Conservation (phyloP, 2,113 vertebrate genomes). For the Sula dactylatra region DNA sequence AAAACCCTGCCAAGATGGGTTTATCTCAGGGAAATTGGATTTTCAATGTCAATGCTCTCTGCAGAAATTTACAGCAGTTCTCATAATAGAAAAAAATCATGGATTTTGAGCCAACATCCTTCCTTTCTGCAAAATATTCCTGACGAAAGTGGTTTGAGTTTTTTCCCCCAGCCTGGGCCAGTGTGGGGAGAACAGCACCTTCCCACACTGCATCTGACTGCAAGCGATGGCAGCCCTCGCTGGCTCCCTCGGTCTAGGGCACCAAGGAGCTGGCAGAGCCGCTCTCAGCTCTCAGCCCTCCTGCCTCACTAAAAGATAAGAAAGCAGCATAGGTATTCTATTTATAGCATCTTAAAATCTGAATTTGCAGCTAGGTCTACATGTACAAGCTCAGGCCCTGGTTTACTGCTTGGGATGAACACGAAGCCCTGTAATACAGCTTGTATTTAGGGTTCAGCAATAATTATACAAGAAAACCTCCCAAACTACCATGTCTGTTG, state of each 20-base stretch:
- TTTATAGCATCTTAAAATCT: neutral
- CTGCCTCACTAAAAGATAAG: neutral
- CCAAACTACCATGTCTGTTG: accelerated
- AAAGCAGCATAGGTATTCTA: neutral
- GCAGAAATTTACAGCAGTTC: slow-evolving; percentile 8
- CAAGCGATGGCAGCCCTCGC: accelerated
- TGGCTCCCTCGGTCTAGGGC: neutral
- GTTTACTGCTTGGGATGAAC: neutral
- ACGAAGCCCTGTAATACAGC: neutral
- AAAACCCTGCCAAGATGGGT: neutral
- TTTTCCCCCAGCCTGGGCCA: neutral
- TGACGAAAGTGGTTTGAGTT: neutral
- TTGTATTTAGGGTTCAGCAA: neutral
- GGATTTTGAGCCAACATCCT: neutral
- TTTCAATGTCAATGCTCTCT: neutral
- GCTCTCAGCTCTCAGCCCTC: neutral
- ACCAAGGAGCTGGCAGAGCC: neutral
- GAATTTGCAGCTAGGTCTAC: neutral
- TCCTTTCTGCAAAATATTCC: neutral
- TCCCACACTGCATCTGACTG: neutral
- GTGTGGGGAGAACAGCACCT: neutral
- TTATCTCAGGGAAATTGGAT: slow-evolving; percentile 29
- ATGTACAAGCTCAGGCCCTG: neutral
- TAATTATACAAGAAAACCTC: neutral
- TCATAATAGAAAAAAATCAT: neutral